These are phyloP conservation scores for Halichoeres trimaculatus DNA, from an alignment of 2,113 vertebrate genomes.

Conservation along the genomic window DNA sequence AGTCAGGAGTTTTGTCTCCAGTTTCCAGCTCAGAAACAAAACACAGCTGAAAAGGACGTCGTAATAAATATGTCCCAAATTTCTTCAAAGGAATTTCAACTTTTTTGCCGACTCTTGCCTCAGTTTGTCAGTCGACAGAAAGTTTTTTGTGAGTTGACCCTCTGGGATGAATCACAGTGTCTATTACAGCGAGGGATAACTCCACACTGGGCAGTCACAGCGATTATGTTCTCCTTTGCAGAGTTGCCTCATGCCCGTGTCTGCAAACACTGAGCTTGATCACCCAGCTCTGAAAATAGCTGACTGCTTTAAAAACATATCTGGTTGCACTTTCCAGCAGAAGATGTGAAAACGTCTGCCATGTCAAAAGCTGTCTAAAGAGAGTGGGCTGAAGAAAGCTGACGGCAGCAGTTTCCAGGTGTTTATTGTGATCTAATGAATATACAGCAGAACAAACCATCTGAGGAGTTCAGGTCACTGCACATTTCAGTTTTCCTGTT, in stretches of 20 bases:
- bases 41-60: slow-evolving; percentile 53
- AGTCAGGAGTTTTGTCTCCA: slow-evolving; percentile 9
- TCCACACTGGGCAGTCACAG: slow-evolving; percentile 40
- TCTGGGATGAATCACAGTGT: slow-evolving; percentile 57
- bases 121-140: slow-evolving; percentile 60
- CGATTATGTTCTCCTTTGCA: slow-evolving; percentile 54
- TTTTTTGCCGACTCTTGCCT: slow-evolving; percentile 67
- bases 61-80: slow-evolving; percentile 60
- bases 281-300: slow-evolving; percentile 55
- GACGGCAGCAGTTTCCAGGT: slow-evolving; percentile 45
- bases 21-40: slow-evolving; percentile 4
- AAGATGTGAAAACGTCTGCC: slow-evolving; percentile 32
- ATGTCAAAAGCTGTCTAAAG: slow-evolving; percentile 35
- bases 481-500: background rate
- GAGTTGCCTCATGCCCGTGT: slow-evolving; percentile 63
- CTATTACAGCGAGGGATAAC: slow-evolving; percentile 43
- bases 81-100: slow-evolving; percentile 65
- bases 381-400: slow-evolving; percentile 24
- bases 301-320: slow-evolving; percentile 59
- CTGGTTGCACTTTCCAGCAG: slow-evolving; percentile 44
- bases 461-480: slow-evolving; percentile 36
- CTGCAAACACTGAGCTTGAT: slow-evolving; percentile 48
- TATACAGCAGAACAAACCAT: slow-evolving; percentile 6
- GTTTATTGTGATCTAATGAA: slow-evolving; percentile 51
- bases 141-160: slow-evolving; percentile 41